Evolutionary conservation across 2,888 invertebrate species (phyloP), one percentile per base, ranked within the genome.

Genomic region (Brachylomia viminalis): DNA sequence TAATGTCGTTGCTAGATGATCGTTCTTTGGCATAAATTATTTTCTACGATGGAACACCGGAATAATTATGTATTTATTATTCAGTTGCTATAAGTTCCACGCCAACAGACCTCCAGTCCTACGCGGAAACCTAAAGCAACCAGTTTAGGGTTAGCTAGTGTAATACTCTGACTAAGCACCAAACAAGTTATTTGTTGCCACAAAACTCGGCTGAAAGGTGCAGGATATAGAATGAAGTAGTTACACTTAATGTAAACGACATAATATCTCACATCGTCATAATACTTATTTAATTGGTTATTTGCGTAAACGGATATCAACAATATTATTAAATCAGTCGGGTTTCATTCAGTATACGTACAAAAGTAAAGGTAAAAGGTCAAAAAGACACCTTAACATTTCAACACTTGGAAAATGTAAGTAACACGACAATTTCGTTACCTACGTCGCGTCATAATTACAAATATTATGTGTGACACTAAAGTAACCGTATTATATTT

Each of bases 271-370:
- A 62, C 58, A 38, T 62, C 38, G 73, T 61, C 59, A 77, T 75
- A 70, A 74, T 77, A 82, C 64, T 65, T 69, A 70, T 82, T 76
- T 82, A 86, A 83, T 82, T 88, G 80, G 62, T 77, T 73, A 87
- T 89, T 90, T 91, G 83, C 91, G 91, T 90, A 90, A 87, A 90
- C 90, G 90, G 92, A 91, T 90, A 91, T 80, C 72, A 73, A 80
- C 64, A 76, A 77, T 74, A 76, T 82, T 66, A 81, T 87, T 83
- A 84, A 86, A 82, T 83, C 78, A 78, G 85, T 87, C 86, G 88
- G 88, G 85, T 86, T 89, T 88, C 80, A 82, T 89, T 87, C 82
- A 81, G 79, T 83, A 82, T 81, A 84, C 72, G 71, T 66, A 76
- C 10, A 64, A 72, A 70, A 71, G 71, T 85, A 84, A 87, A 85